A percentile compares a stretch with the other conserved stretches of the same genome.
phyloP scores from a whole-genome alignment of 2,113 vertebrate species.

The Connochaetes taurinus region DNA sequence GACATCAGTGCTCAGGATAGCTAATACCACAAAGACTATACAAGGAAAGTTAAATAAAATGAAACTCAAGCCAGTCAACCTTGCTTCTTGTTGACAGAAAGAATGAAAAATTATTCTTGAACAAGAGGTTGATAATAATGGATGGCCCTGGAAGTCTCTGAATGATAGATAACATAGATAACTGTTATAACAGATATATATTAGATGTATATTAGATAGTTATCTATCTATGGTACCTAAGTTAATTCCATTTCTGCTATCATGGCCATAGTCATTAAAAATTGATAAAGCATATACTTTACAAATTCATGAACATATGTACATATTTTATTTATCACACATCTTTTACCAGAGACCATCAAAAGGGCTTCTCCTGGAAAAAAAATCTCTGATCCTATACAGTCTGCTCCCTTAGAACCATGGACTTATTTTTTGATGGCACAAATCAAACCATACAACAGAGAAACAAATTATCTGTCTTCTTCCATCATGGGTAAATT shows the following conservation, averaged over 20 bases:
- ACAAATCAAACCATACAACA: neutral
- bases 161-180: neutral
- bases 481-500: neutral
- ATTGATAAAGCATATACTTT: slow-evolving; percentile 19
- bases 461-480: neutral
- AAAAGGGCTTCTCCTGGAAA: slow-evolving; percentile 22
- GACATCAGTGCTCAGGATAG: neutral
- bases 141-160: neutral
- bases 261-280: slow-evolving; percentile 26
- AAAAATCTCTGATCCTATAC: neutral
- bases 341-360: neutral
- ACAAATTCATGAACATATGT: slow-evolving; percentile 36
- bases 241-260: slow-evolving; percentile 23
- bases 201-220: neutral
- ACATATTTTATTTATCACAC: neutral
- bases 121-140: slow-evolving; percentile 1
- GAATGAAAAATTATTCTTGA: neutral
- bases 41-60: slow-evolving; percentile 29
- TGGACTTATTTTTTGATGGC: neutral
- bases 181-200: neutral
- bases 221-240: neutral
- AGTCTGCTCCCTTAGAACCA: neutral
- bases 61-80: slow-evolving; percentile 26
- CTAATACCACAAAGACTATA: slow-evolving; percentile 1
- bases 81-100: neutral